phyloP scores from a whole-genome alignment of 2,888 invertebrate species.

The Saturnia japonica region DNA sequence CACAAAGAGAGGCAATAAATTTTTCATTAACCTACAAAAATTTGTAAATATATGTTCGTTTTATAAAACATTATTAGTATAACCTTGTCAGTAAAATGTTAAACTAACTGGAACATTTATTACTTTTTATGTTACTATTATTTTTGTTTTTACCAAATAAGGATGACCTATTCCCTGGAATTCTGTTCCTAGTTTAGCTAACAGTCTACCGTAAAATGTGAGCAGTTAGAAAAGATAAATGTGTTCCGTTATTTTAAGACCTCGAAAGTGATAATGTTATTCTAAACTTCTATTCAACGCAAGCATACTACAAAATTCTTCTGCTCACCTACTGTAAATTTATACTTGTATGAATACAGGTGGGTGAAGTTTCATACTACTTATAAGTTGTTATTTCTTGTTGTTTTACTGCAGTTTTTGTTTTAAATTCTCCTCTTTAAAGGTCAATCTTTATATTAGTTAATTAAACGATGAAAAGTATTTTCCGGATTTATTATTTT shows the following conservation, averaged over 20 bases:
- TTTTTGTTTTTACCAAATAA: conserved; percentile 12
- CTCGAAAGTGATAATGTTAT: conserved; percentile 12
- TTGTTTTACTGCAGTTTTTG: not conserved
- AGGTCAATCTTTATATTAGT: too few relatives aligned
- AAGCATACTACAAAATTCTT: not conserved
- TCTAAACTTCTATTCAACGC: not conserved
- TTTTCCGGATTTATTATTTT: too few relatives aligned
- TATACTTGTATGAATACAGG: not conserved
- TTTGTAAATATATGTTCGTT: too few relatives aligned
- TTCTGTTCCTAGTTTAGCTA: conserved; percentile 6
- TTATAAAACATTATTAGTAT: not conserved
- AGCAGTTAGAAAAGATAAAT: conserved; percentile 11
- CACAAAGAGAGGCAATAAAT: too few relatives aligned
- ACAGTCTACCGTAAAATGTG: not conserved
- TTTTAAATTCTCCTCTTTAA: not conserved
- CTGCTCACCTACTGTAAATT: not conserved
- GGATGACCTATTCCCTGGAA: conserved; percentile 3
- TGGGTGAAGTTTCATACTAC: not conserved
- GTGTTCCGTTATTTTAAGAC: conserved; percentile 14
- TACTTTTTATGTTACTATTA: conserved; percentile 7
- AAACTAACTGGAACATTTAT: conserved; percentile 15
- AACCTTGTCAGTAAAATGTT: not conserved
- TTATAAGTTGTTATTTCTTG: not conserved
- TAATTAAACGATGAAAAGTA: too few relatives aligned
- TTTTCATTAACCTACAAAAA: too few relatives aligned